Percentiles rank a stretch among this genome's conserved stretches.
Conservation (phyloP, 1,140 invertebrate species). For the Brachionus calyciflorus region DNA sequence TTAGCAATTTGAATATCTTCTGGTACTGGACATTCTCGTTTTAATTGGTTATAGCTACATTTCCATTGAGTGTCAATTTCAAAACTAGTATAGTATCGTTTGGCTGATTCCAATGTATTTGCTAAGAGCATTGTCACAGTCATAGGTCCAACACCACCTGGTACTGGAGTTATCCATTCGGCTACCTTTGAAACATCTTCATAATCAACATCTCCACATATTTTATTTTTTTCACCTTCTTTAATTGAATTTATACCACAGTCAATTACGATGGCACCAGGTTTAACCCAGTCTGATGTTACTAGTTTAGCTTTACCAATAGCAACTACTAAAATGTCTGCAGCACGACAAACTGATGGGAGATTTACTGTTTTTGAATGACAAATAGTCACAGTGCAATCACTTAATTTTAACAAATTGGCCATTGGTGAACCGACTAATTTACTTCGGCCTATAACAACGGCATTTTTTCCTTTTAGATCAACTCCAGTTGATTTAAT, state of each 20-base stretch:
- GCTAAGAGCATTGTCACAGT: conserved; percentile 96
- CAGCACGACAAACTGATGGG: conserved; percentile 66
- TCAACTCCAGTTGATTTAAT: conserved; percentile 69
- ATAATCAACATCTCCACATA: conserved; percentile 83
- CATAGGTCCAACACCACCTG: conserved; percentile 96
- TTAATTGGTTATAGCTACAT: conserved; percentile 53
- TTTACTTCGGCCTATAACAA: conserved; percentile 92
- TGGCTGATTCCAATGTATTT: conserved; percentile 84
- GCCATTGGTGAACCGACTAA: conserved; percentile 93
- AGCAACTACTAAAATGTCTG: conserved; percentile 93
- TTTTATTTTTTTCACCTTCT: conserved; percentile 47
- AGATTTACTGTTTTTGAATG: conserved; percentile 88
- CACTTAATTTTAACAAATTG: conserved; percentile 18
- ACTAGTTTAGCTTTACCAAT: conserved; percentile 88
- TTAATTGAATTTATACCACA: conserved; percentile 93
- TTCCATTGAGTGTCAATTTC: conserved; percentile 52
- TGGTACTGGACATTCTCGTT: conserved; percentile 56
- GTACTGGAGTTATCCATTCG: conserved; percentile 89
- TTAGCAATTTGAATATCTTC: conserved; percentile 82
- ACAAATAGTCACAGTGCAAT: conserved; percentile 93
- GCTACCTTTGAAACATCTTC: conserved; percentile 72
- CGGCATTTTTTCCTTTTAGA: conserved; percentile 79
- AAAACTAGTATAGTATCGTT: conserved; percentile 38
- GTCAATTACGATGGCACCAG: conserved; percentile 96
- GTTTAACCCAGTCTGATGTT: conserved; percentile 92